phyloP scores from a whole-genome alignment of 2,888 invertebrate species.

The Sarcophaga caerulescens region DNA sequence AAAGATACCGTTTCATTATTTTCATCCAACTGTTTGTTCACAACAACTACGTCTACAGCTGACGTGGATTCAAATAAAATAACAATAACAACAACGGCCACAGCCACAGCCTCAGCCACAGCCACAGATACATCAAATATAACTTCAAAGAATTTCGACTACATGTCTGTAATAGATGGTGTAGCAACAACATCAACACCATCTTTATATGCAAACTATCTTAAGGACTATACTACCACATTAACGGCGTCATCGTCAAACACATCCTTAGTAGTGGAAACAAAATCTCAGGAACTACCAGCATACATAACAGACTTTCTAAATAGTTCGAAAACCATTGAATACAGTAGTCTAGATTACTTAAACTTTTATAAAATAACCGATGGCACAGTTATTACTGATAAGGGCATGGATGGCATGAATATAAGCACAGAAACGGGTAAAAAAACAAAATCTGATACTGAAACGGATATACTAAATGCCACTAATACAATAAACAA shows the following conservation, averaged over 20 bases:
- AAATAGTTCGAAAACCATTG: constrained; percentile 5
- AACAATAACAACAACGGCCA: too few species aligned
- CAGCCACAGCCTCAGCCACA: too few species aligned
- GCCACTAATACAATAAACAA: constrained; percentile 3
- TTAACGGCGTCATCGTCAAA: constrained; percentile 69
- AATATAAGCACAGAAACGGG: background rate
- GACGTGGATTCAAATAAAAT: background rate
- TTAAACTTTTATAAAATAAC: constrained; percentile 44
- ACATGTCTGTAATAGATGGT: background rate
- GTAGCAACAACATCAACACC: constrained; percentile 46
- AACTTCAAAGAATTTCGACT: background rate
- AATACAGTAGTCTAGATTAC: constrained; percentile 9
- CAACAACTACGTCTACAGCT: constrained; percentile 31
- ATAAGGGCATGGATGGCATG: background rate
- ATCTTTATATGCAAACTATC: constrained; percentile 73
- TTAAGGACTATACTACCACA: constrained; percentile 69
- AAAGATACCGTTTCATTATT: background rate
- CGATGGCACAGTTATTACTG: background rate
- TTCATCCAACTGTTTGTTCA: constrained; percentile 47
- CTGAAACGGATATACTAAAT: background rate
- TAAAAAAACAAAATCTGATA: background rate
- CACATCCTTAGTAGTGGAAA: constrained; percentile 3
- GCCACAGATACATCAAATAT: background rate
- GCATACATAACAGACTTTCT: constrained; percentile 67
- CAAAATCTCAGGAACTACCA: constrained; percentile 52